Evolutionary conservation across 2,888 invertebrate genomes (phyloP), one percentile per base, ranked within the genome.

Genomic region (Phengaris arion): DNA sequence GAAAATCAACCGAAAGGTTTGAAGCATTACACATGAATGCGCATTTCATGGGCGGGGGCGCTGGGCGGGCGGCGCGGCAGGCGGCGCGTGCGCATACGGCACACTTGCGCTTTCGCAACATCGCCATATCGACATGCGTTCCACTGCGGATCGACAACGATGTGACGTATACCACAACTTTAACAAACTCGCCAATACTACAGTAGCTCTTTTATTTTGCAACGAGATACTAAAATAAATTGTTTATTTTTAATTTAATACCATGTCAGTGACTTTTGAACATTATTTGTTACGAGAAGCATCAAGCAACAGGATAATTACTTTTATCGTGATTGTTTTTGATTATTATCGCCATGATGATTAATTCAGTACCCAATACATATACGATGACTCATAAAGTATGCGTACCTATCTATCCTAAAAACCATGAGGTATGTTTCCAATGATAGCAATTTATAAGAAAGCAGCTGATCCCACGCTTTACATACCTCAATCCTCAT

Each of bases 241-340:
- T 86, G 84, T 86, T 87, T 85, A 86, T 86, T 89, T 87, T 89
- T 87, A 86, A 84, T 87, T 86, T 81, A 85, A 85, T 85, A 85
- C 82, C 85, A 86, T 86, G 91, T 91, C 91, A 92, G 84, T 90
- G 92, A 92, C 90, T 88, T 83, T 82, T 82, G 81, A 77, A 78
- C 52, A 76, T 76, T 74, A 77, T 77, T 77, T 77, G 76, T 77
- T 75, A 73, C 72, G 51, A 64, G 7, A 73, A 68, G n/a, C 6
- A 35, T 35, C 10, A 73, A 68, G n/a, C 6, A 35, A 64, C 12
- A 64, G 6, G 22, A 64, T 64, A 35, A 64, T 64, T 10, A 64
- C 35, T 2, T 35, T 48, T 6, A 48, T 48, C 48, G 48, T 48
- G 48, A 8, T 48, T 35, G 8, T 48, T 6, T 4, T 48, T 48